Evolutionary conservation across 2,888 invertebrate species (phyloP).

Genomic region (Ornithoptera alexandrae): DNA sequence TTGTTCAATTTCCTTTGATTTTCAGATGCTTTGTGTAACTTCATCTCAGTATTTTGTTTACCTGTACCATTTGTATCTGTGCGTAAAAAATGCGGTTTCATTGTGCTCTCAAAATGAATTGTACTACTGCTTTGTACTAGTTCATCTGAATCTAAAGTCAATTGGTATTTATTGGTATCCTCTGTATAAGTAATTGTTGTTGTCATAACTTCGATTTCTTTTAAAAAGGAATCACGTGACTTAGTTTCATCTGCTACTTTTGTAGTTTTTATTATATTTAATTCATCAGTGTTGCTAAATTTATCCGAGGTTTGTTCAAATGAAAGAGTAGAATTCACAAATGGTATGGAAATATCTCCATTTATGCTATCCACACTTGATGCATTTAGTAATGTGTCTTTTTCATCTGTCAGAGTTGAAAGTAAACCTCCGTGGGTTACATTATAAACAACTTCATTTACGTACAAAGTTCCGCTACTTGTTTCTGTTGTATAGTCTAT

Average conservation of each 20-base stretch:
- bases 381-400: constrained; percentile 5
- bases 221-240: neutral
- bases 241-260: neutral
- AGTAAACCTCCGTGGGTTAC: neutral
- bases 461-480: neutral
- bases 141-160: constrained; percentile 53
- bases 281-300: neutral
- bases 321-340: neutral
- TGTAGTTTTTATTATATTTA: neutral
- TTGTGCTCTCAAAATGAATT: constrained; percentile 60
- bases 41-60: constrained; percentile 54
- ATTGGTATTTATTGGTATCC: constrained; percentile 35
- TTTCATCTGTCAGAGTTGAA: constrained; percentile 6
- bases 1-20: constrained; percentile 68
- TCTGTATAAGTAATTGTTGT: constrained; percentile 36
- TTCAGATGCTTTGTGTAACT: constrained; percentile 69
- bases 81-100: constrained; percentile 51
- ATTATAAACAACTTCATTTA: neutral
- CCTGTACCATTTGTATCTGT: constrained; percentile 44
- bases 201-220: constrained; percentile 34
- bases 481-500: constrained; percentile 6
- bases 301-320: neutral
- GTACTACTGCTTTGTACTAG: constrained; percentile 63
- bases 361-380: neutral
- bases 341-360: neutral